Evolutionary conservation across 2,113 vertebrate genomes (phyloP).

Genomic region (Rhinolophus sinicus): DNA sequence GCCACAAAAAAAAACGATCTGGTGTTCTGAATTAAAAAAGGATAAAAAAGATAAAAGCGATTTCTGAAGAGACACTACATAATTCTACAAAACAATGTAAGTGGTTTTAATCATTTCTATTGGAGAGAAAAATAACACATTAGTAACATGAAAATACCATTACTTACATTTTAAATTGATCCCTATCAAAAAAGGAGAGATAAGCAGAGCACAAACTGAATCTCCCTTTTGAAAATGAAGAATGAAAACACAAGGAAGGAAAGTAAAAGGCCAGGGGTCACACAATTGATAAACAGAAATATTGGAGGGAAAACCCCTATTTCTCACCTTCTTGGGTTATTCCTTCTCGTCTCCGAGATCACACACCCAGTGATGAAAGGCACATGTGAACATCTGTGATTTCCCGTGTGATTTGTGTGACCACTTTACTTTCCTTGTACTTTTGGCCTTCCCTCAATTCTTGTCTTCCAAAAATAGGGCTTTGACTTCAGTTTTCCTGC

Average conservation of each 20-base stretch:
- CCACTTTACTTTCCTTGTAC: neutral
- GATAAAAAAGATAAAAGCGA: neutral
- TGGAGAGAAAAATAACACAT: neutral
- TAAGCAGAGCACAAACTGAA: neutral
- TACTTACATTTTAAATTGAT: neutral
- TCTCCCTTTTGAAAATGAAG: neutral
- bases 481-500: neutral
- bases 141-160: neutral
- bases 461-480: neutral
- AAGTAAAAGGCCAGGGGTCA: neutral
- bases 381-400: rapidly evolving
- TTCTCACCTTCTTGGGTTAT: rapidly evolving
- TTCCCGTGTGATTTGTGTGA: no score
- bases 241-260: neutral
- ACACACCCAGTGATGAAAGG: no score
- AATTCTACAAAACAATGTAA: neutral
- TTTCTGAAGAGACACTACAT: neutral
- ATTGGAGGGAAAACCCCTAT: neutral
- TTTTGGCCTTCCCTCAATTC: neutral
- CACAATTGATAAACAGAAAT: neutral
- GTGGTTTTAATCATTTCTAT: neutral
- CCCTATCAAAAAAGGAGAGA: neutral
- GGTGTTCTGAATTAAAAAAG: neutral
- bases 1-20: neutral
- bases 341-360: rapidly evolving